Evolutionary conservation across 2,888 invertebrate species (phyloP).

Genomic region (Erebia epiphron): DNA sequence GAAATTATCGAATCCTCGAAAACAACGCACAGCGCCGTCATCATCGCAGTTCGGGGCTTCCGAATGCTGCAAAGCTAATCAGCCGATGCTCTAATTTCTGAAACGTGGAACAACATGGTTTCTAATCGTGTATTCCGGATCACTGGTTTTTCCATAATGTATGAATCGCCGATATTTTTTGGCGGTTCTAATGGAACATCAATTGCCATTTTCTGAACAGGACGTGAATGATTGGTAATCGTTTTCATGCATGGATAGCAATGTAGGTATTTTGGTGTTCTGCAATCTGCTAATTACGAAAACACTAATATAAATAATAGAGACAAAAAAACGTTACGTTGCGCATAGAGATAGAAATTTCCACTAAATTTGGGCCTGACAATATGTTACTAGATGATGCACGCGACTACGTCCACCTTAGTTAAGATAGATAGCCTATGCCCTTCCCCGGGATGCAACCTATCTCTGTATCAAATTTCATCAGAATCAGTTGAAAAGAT

Average conservation of each 20-base stretch:
- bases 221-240: background rate
- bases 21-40: background rate
- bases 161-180: background rate
- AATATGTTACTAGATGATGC: no score
- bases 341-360: no score
- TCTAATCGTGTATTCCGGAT: slow-evolving; percentile 3
- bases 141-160: slow-evolving; percentile 1
- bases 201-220: slow-evolving; percentile 1
- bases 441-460: no score
- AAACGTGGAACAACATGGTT: slow-evolving; percentile 3
- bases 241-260: background rate
- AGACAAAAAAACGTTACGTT: no score
- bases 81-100: background rate
- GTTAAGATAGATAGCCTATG: no score
- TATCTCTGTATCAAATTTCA: no score
- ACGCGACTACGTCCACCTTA: no score
- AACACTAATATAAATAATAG: no score
- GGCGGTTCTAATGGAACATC: background rate
- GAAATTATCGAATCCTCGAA: background rate
- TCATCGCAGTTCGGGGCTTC: background rate
- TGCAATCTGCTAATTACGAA: no score
- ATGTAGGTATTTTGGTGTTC: background rate
- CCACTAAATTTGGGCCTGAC: no score
- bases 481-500: no score
- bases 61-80: background rate